Percentiles rank a stretch among this genome's conserved stretches.
phyloP scores from a whole-genome alignment of 2,797 vertebrate genomes.

The Chaetodon trifasciatus region DNA sequence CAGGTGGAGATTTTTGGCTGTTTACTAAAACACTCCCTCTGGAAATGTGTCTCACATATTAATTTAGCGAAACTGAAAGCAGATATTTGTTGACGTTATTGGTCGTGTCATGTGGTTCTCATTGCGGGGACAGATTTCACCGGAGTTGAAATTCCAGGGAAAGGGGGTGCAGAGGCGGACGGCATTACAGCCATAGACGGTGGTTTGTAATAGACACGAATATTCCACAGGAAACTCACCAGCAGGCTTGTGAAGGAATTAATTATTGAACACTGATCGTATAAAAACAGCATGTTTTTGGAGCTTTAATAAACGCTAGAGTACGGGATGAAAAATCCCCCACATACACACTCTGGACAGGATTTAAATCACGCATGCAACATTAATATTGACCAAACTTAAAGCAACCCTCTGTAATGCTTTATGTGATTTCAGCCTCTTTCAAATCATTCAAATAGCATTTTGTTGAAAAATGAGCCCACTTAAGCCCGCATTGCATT shows the following conservation, averaged over 20 bases:
- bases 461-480: background rate
- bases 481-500: background rate
- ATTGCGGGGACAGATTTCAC: background rate
- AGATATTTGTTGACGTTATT: background rate
- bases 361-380: conserved; percentile 10
- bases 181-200: background rate
- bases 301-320: background rate
- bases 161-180: background rate
- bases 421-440: background rate
- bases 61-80: background rate
- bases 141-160: background rate
- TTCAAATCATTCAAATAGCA: background rate
- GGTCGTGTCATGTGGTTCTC: background rate
- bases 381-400: background rate
- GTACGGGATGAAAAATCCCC: background rate
- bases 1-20: background rate
- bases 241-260: background rate
- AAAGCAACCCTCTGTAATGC: background rate
- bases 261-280: background rate
- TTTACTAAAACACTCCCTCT: background rate
- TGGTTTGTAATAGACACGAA: background rate
- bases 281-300: background rate
- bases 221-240: background rate
- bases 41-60: background rate
- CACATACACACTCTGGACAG: background rate